phyloP scores from a whole-genome alignment of 2,113 vertebrate species.

The Campylorhamphus procurvoides region DNA sequence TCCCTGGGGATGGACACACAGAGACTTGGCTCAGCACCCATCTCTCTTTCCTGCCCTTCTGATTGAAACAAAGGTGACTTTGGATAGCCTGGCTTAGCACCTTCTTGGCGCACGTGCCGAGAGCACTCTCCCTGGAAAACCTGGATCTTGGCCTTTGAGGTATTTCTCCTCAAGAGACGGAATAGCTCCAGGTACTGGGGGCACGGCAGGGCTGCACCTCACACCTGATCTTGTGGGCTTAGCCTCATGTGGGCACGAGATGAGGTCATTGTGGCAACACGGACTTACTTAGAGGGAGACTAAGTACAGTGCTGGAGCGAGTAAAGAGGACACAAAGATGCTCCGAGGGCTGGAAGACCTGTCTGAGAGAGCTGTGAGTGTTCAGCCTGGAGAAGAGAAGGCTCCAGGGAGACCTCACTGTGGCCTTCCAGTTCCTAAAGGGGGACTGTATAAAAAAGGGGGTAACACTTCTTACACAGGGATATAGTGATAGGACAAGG shows the following conservation, averaged over 20 bases:
- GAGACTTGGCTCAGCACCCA: fast-evolving
- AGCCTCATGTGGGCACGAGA: fast-evolving
- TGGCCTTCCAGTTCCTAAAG: neutral
- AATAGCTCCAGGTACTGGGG: neutral
- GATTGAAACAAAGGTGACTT: neutral
- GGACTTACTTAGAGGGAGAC: neutral
- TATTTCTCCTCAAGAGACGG: fast-evolving
- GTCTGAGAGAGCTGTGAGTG: neutral
- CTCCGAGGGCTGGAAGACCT: neutral
- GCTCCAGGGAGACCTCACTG: neutral
- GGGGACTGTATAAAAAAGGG: neutral
- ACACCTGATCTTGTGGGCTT: fast-evolving
- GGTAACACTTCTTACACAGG: neutral
- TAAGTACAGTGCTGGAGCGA: neutral
- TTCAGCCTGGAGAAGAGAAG: neutral
- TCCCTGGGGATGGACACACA: neutral
- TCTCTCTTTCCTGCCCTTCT: neutral
- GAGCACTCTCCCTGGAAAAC: neutral
- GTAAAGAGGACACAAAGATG: neutral
- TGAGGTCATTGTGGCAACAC: neutral
- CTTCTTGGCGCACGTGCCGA: fast-evolving
- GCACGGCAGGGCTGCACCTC: neutral
- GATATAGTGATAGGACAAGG: neutral
- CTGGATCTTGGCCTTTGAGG: fast-evolving
- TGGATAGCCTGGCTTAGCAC: neutral